A percentile compares a stretch with the other conserved stretches of the same genome.
phyloP scores from a whole-genome alignment of 1,140 invertebrate species.

The Ceratina japonica region DNA sequence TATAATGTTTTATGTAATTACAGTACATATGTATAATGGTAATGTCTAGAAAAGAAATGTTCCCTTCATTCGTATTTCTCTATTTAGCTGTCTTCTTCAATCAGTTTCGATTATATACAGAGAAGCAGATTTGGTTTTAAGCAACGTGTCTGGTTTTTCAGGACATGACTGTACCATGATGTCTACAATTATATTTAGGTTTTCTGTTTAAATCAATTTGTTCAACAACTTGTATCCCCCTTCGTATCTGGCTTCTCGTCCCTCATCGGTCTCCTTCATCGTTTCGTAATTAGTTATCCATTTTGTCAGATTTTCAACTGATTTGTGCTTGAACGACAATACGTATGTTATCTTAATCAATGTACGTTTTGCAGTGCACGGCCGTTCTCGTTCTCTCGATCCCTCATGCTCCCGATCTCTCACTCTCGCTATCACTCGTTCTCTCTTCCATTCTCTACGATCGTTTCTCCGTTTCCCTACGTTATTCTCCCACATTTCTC shows the following conservation, averaged over 20 bases:
- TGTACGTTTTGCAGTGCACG: slow-evolving; percentile 65
- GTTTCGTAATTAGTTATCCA: slow-evolving; percentile 17
- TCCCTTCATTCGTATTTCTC: slow-evolving; percentile 35
- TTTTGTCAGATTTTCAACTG: slow-evolving; percentile 44
- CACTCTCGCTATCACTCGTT: neutral
- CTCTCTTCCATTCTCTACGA: slow-evolving; percentile 1
- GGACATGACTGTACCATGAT: slow-evolving; percentile 64
- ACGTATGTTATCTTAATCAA: slow-evolving; percentile 70
- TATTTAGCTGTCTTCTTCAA: slow-evolving; percentile 46
- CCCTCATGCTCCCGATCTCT: slow-evolving; percentile 13
- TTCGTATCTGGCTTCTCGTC: slow-evolving; percentile 7
- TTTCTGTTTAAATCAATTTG: slow-evolving; percentile 26
- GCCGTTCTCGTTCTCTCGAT: slow-evolving; percentile 48
- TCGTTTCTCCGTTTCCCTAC: slow-evolving; percentile 11
- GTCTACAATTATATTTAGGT: slow-evolving; percentile 24
- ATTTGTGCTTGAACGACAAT: slow-evolving; percentile 77
- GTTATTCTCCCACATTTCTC: slow-evolving; percentile 50
- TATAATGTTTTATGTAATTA: slow-evolving; percentile 35
- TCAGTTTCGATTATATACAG: slow-evolving; percentile 65
- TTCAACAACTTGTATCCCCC: neutral
- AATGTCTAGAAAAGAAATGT: slow-evolving; percentile 51
- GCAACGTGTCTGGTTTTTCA: slow-evolving; percentile 28
- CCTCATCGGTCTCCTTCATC: slow-evolving; percentile 32
- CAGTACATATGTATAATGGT: slow-evolving; percentile 54
- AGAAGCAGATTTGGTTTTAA: slow-evolving; percentile 53